Percentiles rank a stretch among this genome's conserved stretches.
phyloP scores from a whole-genome alignment of 1,140 invertebrate genomes.

The Manduca sexta region DNA sequence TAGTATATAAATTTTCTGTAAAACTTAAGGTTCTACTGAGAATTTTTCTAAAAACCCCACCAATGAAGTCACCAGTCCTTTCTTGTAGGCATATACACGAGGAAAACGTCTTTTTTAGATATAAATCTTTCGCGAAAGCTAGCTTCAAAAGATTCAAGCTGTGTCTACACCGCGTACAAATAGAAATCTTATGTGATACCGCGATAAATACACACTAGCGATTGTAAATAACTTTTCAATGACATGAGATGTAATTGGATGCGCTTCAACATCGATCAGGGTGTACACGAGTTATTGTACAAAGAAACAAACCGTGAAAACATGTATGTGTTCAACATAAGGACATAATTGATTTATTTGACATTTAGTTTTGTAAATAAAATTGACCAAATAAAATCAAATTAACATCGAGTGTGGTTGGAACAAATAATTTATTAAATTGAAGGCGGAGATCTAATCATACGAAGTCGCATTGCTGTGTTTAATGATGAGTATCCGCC shows the following conservation, averaged over 20 bases:
- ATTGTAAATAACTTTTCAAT: conserved; percentile 55
- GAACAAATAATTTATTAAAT: conserved; percentile 11
- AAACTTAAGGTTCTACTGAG: no score
- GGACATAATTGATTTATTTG: no score
- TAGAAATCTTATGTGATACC: conserved; percentile 43
- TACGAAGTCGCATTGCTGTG: conserved; percentile 28
- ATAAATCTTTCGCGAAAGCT: no score
- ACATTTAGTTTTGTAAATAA: no score
- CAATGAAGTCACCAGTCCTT: no score
- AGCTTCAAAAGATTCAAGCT: no score
- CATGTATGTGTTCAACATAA: not conserved
- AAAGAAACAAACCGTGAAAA: conserved; percentile 20
- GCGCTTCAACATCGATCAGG: conserved; percentile 43
- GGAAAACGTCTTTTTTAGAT: no score
- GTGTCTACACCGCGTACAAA: conserved; percentile 11
- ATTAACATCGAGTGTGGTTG: not conserved
- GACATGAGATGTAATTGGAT: conserved; percentile 61
- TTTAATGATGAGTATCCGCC: conserved; percentile 57
- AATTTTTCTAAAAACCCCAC: no score
- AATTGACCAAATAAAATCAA: no score
- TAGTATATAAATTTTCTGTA: no score
- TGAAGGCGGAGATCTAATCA: conserved; percentile 16
- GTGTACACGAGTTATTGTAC: conserved; percentile 22
- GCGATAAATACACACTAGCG: conserved; percentile 48
- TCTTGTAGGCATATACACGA: no score